phyloP scores from a whole-genome alignment of 2,113 vertebrate species.

The Bostrychus sinensis region DNA sequence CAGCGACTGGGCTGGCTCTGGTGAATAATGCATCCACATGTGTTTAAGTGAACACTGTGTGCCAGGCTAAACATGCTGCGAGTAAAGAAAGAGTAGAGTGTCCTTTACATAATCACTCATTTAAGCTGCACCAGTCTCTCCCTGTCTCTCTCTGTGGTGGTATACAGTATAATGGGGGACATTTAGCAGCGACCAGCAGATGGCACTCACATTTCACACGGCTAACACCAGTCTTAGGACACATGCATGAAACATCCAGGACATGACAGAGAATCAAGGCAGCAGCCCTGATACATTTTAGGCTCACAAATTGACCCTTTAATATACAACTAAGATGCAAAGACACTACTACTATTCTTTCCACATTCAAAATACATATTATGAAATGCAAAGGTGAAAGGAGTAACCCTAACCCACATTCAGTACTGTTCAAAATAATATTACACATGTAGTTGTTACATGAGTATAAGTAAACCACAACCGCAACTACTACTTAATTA shows the following conservation, averaged over 20 bases:
- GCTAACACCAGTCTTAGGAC: not conserved
- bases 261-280: conserved; percentile 3
- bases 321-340: not conserved
- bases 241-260: not conserved
- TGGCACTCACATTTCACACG: conserved; percentile 67
- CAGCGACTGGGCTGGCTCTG: conserved; percentile 39
- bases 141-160: too few species aligned
- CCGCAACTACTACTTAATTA: too few species aligned
- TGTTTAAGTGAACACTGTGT: conserved; percentile 33
- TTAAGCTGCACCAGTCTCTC: conserved; percentile 7
- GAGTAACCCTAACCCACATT: too few species aligned
- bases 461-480: too few species aligned
- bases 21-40: conserved; percentile 69
- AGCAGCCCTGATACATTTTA: not conserved
- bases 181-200: conserved; percentile 58
- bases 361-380: too few species aligned
- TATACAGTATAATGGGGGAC: not conserved
- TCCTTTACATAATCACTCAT: conserved; percentile 48
- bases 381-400: too few species aligned
- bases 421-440: too few species aligned
- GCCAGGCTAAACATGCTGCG: conserved; percentile 29
- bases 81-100: conserved; percentile 31
- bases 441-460: too few species aligned
- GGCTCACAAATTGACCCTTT: not conserved
- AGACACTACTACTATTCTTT: too few species aligned